Base-by-base conservation (phyloP, 2,888 invertebrate genomes). In the Euzophera pinguis region DNA sequence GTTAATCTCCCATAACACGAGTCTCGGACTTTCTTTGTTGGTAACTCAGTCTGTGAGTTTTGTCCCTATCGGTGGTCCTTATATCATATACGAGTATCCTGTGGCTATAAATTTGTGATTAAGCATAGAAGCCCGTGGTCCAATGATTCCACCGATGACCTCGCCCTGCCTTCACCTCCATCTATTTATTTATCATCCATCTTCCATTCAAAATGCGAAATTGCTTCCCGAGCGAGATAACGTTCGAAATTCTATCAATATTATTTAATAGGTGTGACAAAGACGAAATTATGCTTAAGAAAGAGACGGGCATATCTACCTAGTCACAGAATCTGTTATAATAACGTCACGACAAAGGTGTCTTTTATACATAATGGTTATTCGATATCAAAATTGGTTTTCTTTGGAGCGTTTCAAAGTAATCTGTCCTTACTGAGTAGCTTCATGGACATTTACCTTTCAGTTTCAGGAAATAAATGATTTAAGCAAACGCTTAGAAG, bases 311-410 rank as follows among this genome's bases (percentile, higher is more conserved):
- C 4, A 8, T 41, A 22, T 5, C 22, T 22, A 22, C 22, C 22
- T 22, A 50, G 10, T n/a, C 16, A 9, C 39, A 16, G 39, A 50
- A 50, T 50, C 39, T 50, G 39, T 53, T 39, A 39, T 49, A 39
- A 56, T 53, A 50, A 41, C 41, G 53, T 39, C 47, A 34, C 47
- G 61, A 64, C 61, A 63, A 63, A 63, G 56, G 61, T 54, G 45
- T 51, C 60, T 58, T 53, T 54, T 59, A 53, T 59, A 53, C 62
- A 60, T 60, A 61, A 64, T 67, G 62, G 65, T 58, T 56, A 58
- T 63, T 67, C 67, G 59, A 64, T 64, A 59, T 63, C 61, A 60
- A 59, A 62, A 65, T 61, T 53, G 59, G 57, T 60, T 61, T 61
- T 59, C 52, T 43, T 52, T 14, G 45, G 39, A 56, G 52, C 57